Evolutionary conservation across 2,797 vertebrate species (phyloP).

Genomic region (Tragelaphus eurycerus): DNA sequence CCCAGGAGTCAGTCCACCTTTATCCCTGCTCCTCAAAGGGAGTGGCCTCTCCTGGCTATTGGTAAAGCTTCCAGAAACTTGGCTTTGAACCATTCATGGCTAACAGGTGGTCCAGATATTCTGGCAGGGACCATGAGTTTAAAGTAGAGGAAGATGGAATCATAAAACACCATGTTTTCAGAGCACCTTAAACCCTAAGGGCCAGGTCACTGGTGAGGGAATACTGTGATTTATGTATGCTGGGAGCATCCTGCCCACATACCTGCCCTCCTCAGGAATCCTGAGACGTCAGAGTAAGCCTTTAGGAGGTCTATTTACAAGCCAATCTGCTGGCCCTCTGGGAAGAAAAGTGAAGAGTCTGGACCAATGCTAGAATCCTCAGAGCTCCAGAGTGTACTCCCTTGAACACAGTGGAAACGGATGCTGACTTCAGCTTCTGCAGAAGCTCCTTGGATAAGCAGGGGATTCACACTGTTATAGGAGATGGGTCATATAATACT

Average conservation of each 20-base stretch:
- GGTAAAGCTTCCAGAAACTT: slow-evolving; percentile 72
- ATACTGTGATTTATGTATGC: neutral
- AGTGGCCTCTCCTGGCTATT: slow-evolving; percentile 60
- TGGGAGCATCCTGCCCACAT: neutral
- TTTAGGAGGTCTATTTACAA: neutral
- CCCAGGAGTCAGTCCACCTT: slow-evolving; percentile 67
- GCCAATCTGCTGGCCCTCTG: neutral
- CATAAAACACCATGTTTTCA: neutral
- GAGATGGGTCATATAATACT: neutral
- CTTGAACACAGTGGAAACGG: neutral
- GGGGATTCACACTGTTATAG: neutral
- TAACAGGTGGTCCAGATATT: slow-evolving; percentile 68
- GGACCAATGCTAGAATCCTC: neutral
- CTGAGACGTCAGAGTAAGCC: neutral
- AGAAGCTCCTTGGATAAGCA: neutral
- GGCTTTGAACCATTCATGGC: slow-evolving; percentile 56
- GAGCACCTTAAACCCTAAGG: neutral
- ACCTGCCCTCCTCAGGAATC: neutral
- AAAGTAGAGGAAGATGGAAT: slow-evolving; percentile 18
- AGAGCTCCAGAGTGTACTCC: neutral
- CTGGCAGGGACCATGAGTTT: slow-evolving; percentile 32
- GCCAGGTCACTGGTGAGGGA: neutral
- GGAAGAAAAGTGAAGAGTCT: neutral
- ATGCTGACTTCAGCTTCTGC: neutral
- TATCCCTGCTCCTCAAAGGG: slow-evolving; percentile 30